Percentiles rank a stretch among this genome's conserved stretches.
These are phyloP conservation scores for Holocentrus rufus DNA, from an alignment of 2,797 vertebrate genomes.

Conservation along the genomic window DNA sequence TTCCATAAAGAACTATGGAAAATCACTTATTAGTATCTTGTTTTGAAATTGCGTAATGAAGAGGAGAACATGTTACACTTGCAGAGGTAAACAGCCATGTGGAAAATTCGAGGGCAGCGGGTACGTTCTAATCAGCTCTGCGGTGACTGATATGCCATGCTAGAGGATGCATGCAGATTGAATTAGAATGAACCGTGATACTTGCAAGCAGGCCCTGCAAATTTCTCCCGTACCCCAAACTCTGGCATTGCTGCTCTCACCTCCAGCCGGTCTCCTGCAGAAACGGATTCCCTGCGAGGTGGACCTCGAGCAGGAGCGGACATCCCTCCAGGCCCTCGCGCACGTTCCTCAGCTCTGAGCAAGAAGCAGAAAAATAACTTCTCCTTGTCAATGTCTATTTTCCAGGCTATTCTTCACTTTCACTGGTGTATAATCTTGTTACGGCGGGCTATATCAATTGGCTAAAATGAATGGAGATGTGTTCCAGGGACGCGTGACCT, in stretches of 20 bases:
- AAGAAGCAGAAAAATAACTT: conserved; percentile 19
- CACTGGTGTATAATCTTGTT: conserved; percentile 12
- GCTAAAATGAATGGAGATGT: conserved; percentile 11
- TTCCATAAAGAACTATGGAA: conserved; percentile 21
- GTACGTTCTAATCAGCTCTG: not conserved
- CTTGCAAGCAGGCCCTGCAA: not conserved
- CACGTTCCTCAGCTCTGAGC: conserved; percentile 82
- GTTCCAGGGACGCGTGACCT: conserved; percentile 10
- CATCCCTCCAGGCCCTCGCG: conserved; percentile 82
- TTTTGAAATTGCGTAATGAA: conserved; percentile 21
- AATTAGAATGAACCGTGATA: conserved; percentile 1
- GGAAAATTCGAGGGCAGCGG: not conserved
- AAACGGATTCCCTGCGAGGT: conserved; percentile 88
- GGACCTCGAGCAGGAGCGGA: conserved; percentile 80
- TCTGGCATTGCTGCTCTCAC: conserved; percentile 74
- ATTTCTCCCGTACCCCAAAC: not conserved
- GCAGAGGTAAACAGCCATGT: not conserved
- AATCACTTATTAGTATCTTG: conserved; percentile 32
- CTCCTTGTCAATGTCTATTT: conserved; percentile 13
- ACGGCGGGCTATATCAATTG: not conserved
- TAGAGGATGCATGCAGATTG: not conserved
- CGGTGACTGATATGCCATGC: not conserved
- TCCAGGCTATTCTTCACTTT: conserved; percentile 14
- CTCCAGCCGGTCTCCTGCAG: conserved; percentile 88
- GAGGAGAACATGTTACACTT: not conserved